Evolutionary conservation across 1,140 invertebrate genomes (phyloP), one percentile per base, ranked within the genome.

Genomic region (Bombus waltoni): DNA sequence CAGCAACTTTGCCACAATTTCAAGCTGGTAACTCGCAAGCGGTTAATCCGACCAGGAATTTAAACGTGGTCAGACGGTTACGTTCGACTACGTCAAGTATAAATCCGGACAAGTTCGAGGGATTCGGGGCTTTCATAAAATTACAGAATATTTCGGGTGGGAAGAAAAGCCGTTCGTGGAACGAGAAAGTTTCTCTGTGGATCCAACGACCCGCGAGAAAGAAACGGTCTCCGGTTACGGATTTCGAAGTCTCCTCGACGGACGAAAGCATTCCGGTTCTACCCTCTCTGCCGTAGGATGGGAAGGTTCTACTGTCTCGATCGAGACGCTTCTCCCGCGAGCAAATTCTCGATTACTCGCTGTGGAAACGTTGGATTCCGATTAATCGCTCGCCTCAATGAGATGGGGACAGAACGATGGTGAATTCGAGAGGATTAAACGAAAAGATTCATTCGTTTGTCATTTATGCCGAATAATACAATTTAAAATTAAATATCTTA

Each of bases 31-130:
- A 80, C 70, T 35, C 15, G 35, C 44, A 25, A 28, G 18, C 32
- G 18, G 11, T 83, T 68, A 83, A 83, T 87, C 72, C 47, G 25
- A 53, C 74, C 59, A 3, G 18, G 22, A 35, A 57, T 83, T 10
- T 66, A n/a, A 53, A 8, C 65, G 47, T 35, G 42, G 40, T 13
- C 28, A 18, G 32, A 80, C 32, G 35, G 84, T 59, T 77, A 73
- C 65, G 85, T 84, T 80, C 75, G 40, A 47, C 72, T n/a, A 47
- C 57, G 74, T 73, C 71, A 65, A 87, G 83, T 88, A 84, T 86
- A 91, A 91, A 89, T 88, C 84, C 81, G 32, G 42, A 80, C 42
- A 93, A 92, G 87, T 92, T 85, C 77, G 88, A 74, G 42, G 70
- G 66, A 71, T 65, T 57, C 6, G 11, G 28, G 81, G 76, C 87